These are phyloP conservation scores for Beroe ovata DNA, from an alignment of 37 sponge, comb jelly and placozoan species.

Conservation along the genomic window DNA sequence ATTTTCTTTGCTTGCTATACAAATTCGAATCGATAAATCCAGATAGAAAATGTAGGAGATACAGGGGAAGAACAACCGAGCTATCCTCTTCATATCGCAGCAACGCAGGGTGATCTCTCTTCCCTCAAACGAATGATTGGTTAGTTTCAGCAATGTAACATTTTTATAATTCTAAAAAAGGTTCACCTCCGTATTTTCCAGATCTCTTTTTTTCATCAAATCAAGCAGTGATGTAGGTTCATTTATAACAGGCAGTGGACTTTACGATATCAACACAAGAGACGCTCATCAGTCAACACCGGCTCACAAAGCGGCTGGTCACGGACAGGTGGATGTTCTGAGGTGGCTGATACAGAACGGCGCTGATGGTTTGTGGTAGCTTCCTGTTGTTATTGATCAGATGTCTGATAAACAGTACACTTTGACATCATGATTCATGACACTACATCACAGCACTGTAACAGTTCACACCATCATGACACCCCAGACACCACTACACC, in stretches of 20 bases:
- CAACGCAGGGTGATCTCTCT: constrained; percentile 17
- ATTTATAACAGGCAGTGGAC: constrained; percentile 52
- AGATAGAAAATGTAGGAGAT: too few species aligned
- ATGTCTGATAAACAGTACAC: background rate
- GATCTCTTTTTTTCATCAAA: too few species aligned
- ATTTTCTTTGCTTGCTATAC: too few species aligned
- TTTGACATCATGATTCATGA: background rate
- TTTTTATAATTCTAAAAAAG: too few species aligned
- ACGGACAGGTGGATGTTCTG: constrained; percentile 46
- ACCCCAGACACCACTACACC: background rate
- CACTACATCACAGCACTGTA: background rate
- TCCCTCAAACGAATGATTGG: constrained; percentile 59
- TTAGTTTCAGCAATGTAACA: too few species aligned
- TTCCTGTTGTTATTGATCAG: background rate
- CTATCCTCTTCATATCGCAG: constrained; percentile 32
- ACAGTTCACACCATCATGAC: background rate
- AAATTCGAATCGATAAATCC: too few species aligned
- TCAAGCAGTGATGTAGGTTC: too few species aligned
- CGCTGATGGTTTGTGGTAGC: constrained; percentile 46
- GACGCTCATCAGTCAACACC: constrained; percentile 57
- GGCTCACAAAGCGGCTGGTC: constrained; percentile 59
- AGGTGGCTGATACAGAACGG: constrained; percentile 24
- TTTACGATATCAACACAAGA: constrained; percentile 22
- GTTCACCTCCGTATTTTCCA: too few species aligned
- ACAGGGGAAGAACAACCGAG: background rate